These are phyloP conservation scores for Leucoraja ocellata DNA, from an alignment of 2,797 vertebrate species.

Conservation along the genomic window DNA sequence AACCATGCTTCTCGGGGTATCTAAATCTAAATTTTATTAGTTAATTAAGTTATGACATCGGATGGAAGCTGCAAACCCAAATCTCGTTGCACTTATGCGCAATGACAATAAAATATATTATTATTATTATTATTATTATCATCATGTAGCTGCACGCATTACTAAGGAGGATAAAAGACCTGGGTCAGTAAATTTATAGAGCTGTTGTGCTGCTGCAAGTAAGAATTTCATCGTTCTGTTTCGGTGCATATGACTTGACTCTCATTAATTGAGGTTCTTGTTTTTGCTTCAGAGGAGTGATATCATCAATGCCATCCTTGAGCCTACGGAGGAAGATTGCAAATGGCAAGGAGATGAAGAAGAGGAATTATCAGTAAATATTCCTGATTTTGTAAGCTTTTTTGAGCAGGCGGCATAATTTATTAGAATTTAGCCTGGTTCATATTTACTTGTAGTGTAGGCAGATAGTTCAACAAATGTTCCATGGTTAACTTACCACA, in stretches of 20 bases:
- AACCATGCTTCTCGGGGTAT: too few relatives aligned
- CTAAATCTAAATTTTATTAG: too few relatives aligned
- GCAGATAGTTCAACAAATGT: background rate
- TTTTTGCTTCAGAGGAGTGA: slow-evolving; percentile 75
- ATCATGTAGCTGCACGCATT: background rate
- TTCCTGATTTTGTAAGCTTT: slow-evolving; percentile 1
- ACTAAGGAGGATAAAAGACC: background rate
- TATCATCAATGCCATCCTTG: slow-evolving; percentile 90
- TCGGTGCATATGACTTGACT: too few relatives aligned
- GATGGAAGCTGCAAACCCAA: too few relatives aligned
- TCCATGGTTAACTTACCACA: background rate
- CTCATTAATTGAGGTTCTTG: background rate
- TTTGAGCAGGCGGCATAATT: background rate
- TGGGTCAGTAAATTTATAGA: background rate
- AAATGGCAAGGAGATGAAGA: slow-evolving; percentile 93
- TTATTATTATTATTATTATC: too few relatives aligned
- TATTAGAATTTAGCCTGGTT: background rate
- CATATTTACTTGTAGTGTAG: background rate
- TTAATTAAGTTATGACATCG: too few relatives aligned
- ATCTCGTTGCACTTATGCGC: too few relatives aligned
- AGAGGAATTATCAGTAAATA: slow-evolving; percentile 93
- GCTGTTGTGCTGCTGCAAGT: too few relatives aligned
- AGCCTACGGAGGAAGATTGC: slow-evolving; percentile 95
- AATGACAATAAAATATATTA: too few relatives aligned
- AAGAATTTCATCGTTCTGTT: too few relatives aligned